Evolutionary conservation across 2,113 vertebrate species (phyloP).

Genomic region (Equus przewalskii): DNA sequence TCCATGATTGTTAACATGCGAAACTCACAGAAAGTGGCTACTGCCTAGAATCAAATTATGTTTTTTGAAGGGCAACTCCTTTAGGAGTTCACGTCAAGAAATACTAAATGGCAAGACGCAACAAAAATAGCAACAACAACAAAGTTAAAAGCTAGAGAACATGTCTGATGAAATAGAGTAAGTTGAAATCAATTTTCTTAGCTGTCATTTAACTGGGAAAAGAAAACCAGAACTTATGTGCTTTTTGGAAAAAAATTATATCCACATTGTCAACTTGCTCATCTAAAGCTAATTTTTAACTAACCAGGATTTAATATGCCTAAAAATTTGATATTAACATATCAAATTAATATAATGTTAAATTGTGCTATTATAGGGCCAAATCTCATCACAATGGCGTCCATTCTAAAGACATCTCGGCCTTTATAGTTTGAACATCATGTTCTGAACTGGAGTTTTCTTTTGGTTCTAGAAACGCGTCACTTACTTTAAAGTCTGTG

Average conservation of each 20-base stretch:
- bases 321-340: background rate
- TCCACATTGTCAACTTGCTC: background rate
- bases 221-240: background rate
- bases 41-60: fast-evolving
- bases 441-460: background rate
- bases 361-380: background rate
- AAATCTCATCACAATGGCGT: background rate
- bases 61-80: too few species aligned
- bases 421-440: background rate
- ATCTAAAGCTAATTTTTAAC: background rate
- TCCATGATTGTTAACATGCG: fast-evolving
- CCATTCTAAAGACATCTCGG: background rate
- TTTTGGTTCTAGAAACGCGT: background rate
- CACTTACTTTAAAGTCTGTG: background rate
- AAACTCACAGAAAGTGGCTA: fast-evolving
- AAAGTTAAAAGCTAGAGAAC: background rate
- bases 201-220: background rate
- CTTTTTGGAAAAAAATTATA: background rate
- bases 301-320: background rate
- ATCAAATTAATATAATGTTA: background rate
- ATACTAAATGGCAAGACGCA: background rate
- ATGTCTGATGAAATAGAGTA: fast-evolving
- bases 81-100: background rate
- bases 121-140: fast-evolving
- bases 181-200: background rate